Base-by-base conservation (phyloP, 2,888 invertebrate genomes). In the Melieria picta region DNA sequence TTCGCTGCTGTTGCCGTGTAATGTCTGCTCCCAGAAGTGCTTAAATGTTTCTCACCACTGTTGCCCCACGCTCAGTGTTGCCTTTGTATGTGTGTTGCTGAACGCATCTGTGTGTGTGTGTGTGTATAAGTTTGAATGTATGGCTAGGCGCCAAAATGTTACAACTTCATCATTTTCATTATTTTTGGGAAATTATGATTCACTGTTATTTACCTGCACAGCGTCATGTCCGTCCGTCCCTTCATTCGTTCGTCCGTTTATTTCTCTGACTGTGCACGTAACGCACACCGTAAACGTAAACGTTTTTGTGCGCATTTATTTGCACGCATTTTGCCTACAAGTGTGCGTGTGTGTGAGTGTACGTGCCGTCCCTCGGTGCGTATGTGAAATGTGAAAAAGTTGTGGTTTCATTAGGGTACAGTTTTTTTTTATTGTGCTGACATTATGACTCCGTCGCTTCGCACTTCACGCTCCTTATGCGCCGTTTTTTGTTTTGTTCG, bases 131-230 rank as follows among this genome's bases (percentile, higher is more conserved):
- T 16, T 16, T 16, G 16, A 16, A 7, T 52, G 60, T 45, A 52
- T 60, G 10, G 48, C 50, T 11, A 30, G 30, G 30, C n/a, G 46
- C 43, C n/a, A 30, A 65, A 65, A 67, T 67, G 67, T 67, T 60
- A 50, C 60, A 60, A 60, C 67, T 67, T 67, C 67, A 67, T 67
- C 67, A 67, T 67, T 60, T 67, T 67, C 10, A 67, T 67, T 67
- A 66, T 47, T 66, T 66, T 47, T 46, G n/a, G 45, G 16, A 67
- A 67, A 67, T 67, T 67, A 67, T 61, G 60, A 52, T 61, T 67
- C 60, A 67, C 61, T 43, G 13, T 61, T 67, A 43, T 67, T 52
- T 60, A 61, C 60, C 45, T 58, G 43, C 61, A 50, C 67, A 7
- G 50, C 50, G 50, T 11, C 60, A 42, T 58, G 67, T 67, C 16